Conservation (phyloP, 2,113 vertebrate species). For the Sisor rabdophorus region DNA sequence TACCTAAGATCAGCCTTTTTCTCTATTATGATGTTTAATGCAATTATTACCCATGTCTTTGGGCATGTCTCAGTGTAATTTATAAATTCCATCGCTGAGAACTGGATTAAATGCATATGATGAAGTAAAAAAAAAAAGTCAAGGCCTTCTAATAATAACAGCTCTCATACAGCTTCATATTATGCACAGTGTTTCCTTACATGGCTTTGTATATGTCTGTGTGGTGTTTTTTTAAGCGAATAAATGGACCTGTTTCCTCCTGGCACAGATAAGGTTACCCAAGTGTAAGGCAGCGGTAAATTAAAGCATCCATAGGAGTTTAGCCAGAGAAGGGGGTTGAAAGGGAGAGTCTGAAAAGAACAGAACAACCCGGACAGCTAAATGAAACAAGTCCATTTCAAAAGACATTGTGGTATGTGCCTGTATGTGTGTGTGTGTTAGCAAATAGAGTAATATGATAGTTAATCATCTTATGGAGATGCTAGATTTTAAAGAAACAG, state of each 20-base stretch:
- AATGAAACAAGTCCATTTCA: neutral
- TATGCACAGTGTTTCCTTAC: too few species aligned
- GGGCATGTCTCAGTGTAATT: neutral
- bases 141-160: too few species aligned
- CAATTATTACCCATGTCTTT: neutral
- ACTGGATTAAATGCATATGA: neutral
- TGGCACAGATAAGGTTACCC: conserved; percentile 20
- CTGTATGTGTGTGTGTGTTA: neutral
- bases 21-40: neutral
- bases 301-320: conserved; percentile 34
- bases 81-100: neutral
- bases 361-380: neutral
- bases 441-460: neutral
- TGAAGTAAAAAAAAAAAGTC: too few species aligned
- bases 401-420: neutral
- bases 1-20: neutral
- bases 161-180: too few species aligned
- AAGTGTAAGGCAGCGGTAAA: conserved; percentile 32
- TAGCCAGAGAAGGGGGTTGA: neutral
- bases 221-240: neutral
- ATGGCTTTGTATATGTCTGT: too few species aligned
- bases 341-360: conserved; percentile 8
- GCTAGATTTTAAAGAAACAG: neutral
- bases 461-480: neutral
- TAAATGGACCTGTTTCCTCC: neutral